phyloP scores from a whole-genome alignment of 2,888 invertebrate species.

The Brenthis daphne region DNA sequence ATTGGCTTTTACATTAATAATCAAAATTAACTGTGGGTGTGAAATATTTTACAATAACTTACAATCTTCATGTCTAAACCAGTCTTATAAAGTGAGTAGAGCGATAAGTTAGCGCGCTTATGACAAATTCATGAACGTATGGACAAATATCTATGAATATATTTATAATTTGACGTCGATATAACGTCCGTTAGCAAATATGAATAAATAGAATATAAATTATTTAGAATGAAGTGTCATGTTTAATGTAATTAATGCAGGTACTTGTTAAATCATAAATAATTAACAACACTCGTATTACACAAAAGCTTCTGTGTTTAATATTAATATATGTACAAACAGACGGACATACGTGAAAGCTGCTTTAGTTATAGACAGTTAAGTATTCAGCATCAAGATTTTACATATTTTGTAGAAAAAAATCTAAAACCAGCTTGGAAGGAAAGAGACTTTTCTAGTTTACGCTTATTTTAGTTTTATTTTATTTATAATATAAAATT shows the following conservation, averaged over 20 bases:
- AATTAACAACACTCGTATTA: conserved; percentile 6
- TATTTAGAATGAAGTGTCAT: conserved; percentile 12
- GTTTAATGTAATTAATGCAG: background rate
- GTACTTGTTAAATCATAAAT: conserved; percentile 9
- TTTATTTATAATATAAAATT: no score
- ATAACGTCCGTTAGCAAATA: conserved; percentile 43
- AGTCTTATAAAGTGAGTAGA: conserved; percentile 18
- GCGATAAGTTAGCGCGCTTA: conserved; percentile 33
- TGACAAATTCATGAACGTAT: conserved; percentile 41
- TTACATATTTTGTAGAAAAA: no score
- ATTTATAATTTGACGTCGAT: conserved; percentile 49
- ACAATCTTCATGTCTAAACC: conserved; percentile 14
- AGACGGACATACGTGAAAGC: no score
- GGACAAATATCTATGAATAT: conserved; percentile 48
- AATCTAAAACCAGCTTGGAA: no score
- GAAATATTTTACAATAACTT: conserved; percentile 17
- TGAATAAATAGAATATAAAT: conserved; percentile 17
- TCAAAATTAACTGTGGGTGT: conserved; percentile 12
- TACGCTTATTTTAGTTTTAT: no score
- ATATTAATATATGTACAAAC: no score
- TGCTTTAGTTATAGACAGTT: no score
- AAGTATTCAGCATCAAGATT: no score
- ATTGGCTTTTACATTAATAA: conserved; percentile 3
- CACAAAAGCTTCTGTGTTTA: conserved; percentile 4
- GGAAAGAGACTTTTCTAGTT: no score